Percentiles rank a stretch among this genome's conserved stretches.
Conservation (phyloP, 2,113 vertebrate genomes). For the Dipodomys ordii region DNA sequence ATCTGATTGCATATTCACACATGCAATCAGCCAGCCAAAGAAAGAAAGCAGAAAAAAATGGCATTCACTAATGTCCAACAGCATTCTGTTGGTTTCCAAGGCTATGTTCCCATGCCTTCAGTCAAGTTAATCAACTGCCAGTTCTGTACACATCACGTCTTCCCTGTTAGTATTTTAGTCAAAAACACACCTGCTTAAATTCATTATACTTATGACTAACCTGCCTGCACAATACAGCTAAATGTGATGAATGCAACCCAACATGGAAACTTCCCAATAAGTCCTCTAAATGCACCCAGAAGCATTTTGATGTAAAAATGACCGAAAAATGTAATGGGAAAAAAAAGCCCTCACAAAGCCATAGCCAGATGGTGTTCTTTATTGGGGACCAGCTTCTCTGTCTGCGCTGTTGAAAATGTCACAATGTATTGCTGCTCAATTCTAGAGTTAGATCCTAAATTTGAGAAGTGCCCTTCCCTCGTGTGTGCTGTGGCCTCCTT, state of each 20-base stretch:
- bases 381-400: conserved; percentile 72
- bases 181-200: conserved; percentile 72
- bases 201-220: conserved; percentile 18
- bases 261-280: conserved; percentile 57
- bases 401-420: conserved; percentile 76
- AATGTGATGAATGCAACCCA: conserved; percentile 49
- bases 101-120: conserved; percentile 33
- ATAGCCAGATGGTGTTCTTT: conserved; percentile 78
- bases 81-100: conserved; percentile 36
- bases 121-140: conserved; percentile 33
- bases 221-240: conserved; percentile 55
- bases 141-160: not conserved
- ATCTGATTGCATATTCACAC: conserved; percentile 77
- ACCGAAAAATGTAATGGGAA: conserved; percentile 70
- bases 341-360: conserved; percentile 70
- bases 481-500: not conserved
- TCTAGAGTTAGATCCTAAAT: conserved; percentile 62
- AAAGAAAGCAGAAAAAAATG: conserved; percentile 23
- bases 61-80: conserved; percentile 39
- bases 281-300: conserved; percentile 59
- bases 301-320: conserved; percentile 77
- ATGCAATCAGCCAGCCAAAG: conserved; percentile 64
- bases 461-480: conserved; percentile 45
- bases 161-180: conserved; percentile 25
- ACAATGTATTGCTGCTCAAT: conserved; percentile 61